phyloP scores from a whole-genome alignment of 2,888 invertebrate genomes.

The Notocelia uddmanniana region DNA sequence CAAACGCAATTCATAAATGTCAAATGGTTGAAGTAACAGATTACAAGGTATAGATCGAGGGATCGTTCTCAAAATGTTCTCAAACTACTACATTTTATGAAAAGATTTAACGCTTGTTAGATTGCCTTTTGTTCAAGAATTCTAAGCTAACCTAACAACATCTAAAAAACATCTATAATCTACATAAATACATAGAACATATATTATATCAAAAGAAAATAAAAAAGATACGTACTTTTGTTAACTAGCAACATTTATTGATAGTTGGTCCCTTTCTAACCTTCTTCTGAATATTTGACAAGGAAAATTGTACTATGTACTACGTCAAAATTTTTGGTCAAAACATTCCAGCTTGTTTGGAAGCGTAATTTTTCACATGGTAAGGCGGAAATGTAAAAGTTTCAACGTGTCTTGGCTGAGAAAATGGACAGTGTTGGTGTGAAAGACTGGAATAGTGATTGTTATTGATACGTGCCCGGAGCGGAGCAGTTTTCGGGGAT shows the following conservation, averaged over 20 bases:
- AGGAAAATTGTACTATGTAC: constrained; percentile 52
- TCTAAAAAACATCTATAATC: no score
- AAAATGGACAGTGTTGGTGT: constrained; percentile 52
- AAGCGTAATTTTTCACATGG: constrained; percentile 50
- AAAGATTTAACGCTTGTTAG: no score
- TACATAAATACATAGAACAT: no score
- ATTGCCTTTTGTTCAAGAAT: no score
- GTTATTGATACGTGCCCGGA: constrained; percentile 54
- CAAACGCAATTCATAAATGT: no score
- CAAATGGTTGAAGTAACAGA: no score
- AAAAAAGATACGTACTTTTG: no score
- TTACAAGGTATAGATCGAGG: no score
- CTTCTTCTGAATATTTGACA: constrained; percentile 49
- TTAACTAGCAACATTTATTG: constrained; percentile 3
- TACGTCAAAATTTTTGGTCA: constrained; percentile 62
- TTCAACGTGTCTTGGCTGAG: constrained; percentile 34
- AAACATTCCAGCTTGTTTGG: constrained; percentile 74
- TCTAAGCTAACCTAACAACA: no score
- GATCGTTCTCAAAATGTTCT: no score
- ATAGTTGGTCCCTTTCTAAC: neutral
- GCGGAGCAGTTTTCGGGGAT: constrained; percentile 58
- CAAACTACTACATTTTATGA: no score
- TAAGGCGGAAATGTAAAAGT: constrained; percentile 48
- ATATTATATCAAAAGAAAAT: no score
- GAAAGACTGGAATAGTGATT: constrained; percentile 54